Conservation (phyloP, 64 coral and sea anemone species). For the Orbicella faveolata region DNA sequence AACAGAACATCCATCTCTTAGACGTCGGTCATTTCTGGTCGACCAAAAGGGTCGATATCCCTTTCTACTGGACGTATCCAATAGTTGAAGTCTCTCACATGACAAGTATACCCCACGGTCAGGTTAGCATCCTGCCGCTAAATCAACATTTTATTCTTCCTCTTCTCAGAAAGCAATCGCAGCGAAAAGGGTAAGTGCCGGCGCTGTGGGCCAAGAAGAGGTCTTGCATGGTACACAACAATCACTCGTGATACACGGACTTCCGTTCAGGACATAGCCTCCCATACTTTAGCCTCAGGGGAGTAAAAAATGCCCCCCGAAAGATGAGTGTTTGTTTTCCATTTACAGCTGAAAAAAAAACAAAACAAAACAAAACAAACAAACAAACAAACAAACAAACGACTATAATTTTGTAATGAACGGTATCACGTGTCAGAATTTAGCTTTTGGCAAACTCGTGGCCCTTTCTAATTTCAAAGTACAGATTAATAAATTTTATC, state of each 20-base stretch:
- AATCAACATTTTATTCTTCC: slow-evolving; percentile 5
- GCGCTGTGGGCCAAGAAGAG: background rate
- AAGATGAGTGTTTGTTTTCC: background rate
- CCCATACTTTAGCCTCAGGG: background rate
- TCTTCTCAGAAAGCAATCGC: background rate
- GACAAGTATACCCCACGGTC: background rate
- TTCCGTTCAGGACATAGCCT: slow-evolving; percentile 7
- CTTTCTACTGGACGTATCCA: background rate
- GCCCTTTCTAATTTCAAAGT: no score
- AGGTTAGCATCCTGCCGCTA: slow-evolving; percentile 7
- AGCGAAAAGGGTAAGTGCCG: background rate
- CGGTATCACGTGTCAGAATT: no score
- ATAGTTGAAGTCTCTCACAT: background rate
- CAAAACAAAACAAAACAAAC: background rate
- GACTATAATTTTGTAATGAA: background rate
- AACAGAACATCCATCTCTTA: background rate
- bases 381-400: background rate
- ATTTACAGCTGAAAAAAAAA: background rate
- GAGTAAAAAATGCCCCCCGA: background rate
- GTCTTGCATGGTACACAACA: background rate
- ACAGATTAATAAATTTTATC: no score
- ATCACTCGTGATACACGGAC: background rate
- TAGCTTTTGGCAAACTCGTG: no score
- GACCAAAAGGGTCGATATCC: no score
- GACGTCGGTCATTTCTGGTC: background rate